Evolutionary conservation across 2,888 invertebrate genomes (phyloP).

Genomic region (Leistus spinibarbis): DNA sequence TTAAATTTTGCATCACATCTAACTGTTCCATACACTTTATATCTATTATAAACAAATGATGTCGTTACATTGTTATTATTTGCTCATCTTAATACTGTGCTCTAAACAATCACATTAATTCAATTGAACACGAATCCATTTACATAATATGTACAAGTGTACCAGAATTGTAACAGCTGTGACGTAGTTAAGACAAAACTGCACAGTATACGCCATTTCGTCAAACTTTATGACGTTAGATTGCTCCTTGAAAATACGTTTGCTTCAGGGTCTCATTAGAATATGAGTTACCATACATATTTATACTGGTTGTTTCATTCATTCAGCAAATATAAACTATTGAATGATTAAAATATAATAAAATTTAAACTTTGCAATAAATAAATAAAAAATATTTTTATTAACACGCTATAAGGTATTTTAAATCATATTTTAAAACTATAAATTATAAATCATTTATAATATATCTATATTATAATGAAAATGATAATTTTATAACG

Average conservation of each 20-base stretch:
- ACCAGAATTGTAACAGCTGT: too few relatives aligned
- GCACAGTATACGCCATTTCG: too few relatives aligned
- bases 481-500: background rate
- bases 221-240: too few relatives aligned
- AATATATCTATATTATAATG: background rate
- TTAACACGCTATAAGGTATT: background rate
- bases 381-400: background rate
- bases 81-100: background rate
- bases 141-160: too few relatives aligned
- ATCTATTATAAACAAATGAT: background rate
- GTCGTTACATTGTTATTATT: background rate
- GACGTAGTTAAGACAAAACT: too few relatives aligned
- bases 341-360: background rate
- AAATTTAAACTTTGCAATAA: background rate
- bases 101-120: background rate
- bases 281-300: too few relatives aligned
- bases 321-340: background rate
- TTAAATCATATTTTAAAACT: background rate
- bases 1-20: conserved; percentile 31
- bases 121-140: too few relatives aligned
- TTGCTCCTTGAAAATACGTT: too few relatives aligned
- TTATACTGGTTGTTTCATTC: too few relatives aligned
- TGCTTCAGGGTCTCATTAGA: too few relatives aligned
- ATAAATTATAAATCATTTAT: background rate
- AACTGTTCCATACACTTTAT: too few relatives aligned